Percentiles rank a stretch among this genome's conserved stretches.
These are phyloP conservation scores for Xyliphius kryptos DNA, from an alignment of 2,113 vertebrate species.

Conservation along the genomic window DNA sequence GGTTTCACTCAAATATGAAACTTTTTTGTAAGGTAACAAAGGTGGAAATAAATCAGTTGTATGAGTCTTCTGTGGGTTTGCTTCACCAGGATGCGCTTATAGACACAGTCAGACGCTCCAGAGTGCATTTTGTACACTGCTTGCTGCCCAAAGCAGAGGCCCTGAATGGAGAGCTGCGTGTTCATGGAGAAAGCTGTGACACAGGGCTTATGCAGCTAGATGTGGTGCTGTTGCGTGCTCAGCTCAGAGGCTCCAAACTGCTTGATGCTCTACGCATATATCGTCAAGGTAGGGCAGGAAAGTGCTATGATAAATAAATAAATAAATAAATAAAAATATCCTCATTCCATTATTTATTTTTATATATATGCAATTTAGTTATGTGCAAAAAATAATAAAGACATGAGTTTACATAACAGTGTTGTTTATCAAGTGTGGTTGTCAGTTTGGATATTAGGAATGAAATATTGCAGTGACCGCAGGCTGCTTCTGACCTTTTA, in stretches of 20 bases:
- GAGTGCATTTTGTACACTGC: slow-evolving; percentile 89
- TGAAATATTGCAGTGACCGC: too few relatives aligned
- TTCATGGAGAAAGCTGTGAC: slow-evolving; percentile 76
- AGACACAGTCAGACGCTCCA: slow-evolving; percentile 88
- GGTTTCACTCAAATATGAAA: not conserved
- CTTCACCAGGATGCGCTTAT: slow-evolving; percentile 82
- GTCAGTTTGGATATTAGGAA: too few relatives aligned
- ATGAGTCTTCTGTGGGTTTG: accelerated
- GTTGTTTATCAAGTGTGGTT: too few relatives aligned
- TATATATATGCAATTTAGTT: too few relatives aligned
- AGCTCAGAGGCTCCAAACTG: slow-evolving; percentile 85
- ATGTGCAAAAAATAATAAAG: too few relatives aligned
- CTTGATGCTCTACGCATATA: slow-evolving; percentile 90
- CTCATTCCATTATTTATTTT: too few relatives aligned
- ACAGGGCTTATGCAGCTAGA: slow-evolving; percentile 87
- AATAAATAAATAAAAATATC: too few relatives aligned
- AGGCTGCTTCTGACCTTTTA: too few relatives aligned
- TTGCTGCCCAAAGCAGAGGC: slow-evolving; percentile 79
- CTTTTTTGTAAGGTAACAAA: not conserved
- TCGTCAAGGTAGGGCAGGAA: slow-evolving; percentile 76
- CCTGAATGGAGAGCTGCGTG: slow-evolving; percentile 59
- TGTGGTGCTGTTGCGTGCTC: slow-evolving; percentile 80
- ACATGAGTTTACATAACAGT: too few relatives aligned
- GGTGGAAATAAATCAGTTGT: not conserved
- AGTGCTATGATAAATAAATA: too few relatives aligned